phyloP scores from a whole-genome alignment of 2,888 invertebrate species.

The Phlogophora meticulosa region DNA sequence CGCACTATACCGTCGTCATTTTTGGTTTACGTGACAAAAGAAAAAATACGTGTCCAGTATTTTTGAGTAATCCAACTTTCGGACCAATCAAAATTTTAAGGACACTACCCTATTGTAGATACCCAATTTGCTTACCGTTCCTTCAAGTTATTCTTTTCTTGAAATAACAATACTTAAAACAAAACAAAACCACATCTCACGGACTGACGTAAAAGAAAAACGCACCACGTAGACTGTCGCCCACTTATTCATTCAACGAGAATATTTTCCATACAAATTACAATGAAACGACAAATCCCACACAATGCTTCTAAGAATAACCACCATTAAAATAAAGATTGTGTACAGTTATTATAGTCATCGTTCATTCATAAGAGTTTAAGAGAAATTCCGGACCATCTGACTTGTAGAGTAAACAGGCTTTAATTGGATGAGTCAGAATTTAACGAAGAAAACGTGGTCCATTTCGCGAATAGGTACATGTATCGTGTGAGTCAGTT shows the following conservation, averaged over 20 bases:
- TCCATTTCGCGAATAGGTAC: slow-evolving; percentile 71
- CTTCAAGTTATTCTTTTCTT: neutral
- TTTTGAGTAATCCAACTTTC: too few species aligned
- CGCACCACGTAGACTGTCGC: neutral
- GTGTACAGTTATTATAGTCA: slow-evolving; percentile 58
- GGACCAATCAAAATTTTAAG: too few species aligned
- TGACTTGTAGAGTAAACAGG: slow-evolving; percentile 58
- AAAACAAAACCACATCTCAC: neutral
- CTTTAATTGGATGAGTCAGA: slow-evolving; percentile 67
- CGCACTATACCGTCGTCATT: too few species aligned
- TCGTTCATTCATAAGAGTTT: slow-evolving; percentile 62
- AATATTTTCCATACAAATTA: slow-evolving; percentile 46
- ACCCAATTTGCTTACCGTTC: neutral
- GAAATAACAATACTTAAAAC: neutral
- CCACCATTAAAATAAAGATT: slow-evolving; percentile 22
- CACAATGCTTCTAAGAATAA: slow-evolving; percentile 51
- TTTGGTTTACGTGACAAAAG: too few species aligned
- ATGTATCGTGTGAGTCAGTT: slow-evolving; percentile 50
- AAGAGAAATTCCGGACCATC: slow-evolving; percentile 54
- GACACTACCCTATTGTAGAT: too few species aligned
- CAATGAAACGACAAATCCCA: slow-evolving; percentile 41
- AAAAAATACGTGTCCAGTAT: too few species aligned
- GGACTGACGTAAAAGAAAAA: slow-evolving; percentile 30
- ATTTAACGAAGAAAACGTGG: slow-evolving; percentile 74
- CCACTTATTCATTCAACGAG: slow-evolving; percentile 25